phyloP scores from a whole-genome alignment of 2,113 vertebrate species.

The Python bivittatus region DNA sequence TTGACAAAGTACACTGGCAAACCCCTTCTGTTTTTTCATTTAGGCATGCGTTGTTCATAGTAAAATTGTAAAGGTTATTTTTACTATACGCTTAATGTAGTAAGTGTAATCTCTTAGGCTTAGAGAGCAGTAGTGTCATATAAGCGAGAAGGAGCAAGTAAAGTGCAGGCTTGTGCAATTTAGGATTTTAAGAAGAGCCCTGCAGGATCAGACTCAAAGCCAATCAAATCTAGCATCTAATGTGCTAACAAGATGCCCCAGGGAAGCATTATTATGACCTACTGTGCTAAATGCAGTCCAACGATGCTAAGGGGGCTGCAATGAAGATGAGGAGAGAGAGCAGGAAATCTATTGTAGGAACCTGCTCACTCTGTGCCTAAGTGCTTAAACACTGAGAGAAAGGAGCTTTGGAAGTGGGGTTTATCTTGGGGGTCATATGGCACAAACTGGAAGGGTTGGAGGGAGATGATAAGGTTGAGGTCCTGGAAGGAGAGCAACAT shows the following conservation, averaged over 20 bases:
- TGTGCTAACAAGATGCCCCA: background rate
- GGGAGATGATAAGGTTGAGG: background rate
- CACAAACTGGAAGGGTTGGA: background rate
- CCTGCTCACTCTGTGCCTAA: background rate
- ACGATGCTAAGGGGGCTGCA: background rate
- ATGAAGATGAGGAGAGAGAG: background rate
- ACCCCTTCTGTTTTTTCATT: background rate
- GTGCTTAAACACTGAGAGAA: background rate
- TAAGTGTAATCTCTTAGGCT: background rate
- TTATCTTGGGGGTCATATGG: background rate
- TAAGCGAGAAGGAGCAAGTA: background rate
- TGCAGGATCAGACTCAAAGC: background rate
- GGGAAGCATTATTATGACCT: background rate
- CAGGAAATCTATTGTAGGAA: background rate
- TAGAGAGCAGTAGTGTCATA: background rate
- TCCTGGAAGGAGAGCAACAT: background rate
- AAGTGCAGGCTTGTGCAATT: background rate
- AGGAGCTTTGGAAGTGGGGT: background rate
- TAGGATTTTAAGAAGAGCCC: background rate
- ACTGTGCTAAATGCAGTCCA: background rate
- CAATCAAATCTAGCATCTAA: background rate
- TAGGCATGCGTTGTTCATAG: background rate
- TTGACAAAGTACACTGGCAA: background rate
- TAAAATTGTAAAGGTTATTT: background rate
- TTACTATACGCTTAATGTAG: background rate